phyloP scores from a whole-genome alignment of 2,797 vertebrate genomes.

The Malurus leucopterus region DNA sequence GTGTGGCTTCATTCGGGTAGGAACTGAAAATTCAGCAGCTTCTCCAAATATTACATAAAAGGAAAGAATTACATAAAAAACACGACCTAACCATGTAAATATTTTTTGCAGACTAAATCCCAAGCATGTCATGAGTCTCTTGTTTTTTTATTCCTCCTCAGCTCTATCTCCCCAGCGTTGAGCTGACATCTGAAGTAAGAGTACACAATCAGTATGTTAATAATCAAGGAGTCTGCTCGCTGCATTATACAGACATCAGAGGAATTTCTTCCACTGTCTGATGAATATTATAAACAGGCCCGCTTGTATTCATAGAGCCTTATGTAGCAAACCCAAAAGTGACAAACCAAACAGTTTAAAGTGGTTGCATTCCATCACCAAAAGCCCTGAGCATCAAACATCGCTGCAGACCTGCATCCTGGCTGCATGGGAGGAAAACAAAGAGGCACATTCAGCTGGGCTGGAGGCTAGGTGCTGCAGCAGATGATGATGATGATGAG shows the following conservation, averaged over 20 bases:
- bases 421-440: background rate
- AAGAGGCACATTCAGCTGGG: background rate
- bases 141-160: conserved; percentile 27
- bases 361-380: conserved; percentile 27
- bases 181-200: conserved; percentile 54
- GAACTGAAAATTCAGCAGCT: conserved; percentile 13
- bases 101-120: conserved; percentile 51
- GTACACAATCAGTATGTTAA: conserved; percentile 61
- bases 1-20: conserved; percentile 37
- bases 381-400: background rate
- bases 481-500: background rate
- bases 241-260: conserved; percentile 46
- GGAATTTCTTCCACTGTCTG: conserved; percentile 52
- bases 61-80: conserved; percentile 47
- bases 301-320: background rate
- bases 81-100: background rate
- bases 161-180: background rate
- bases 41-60: conserved; percentile 52
- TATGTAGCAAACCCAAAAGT: conserved; percentile 52
- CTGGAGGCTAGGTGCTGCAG: background rate
- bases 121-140: conserved; percentile 13
- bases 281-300: conserved; percentile 24
- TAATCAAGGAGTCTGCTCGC: conserved; percentile 42
- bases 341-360: conserved; percentile 52
- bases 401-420: background rate